Conservation (phyloP, 2,888 invertebrate genomes). For the Drosophila mulleri region DNA sequence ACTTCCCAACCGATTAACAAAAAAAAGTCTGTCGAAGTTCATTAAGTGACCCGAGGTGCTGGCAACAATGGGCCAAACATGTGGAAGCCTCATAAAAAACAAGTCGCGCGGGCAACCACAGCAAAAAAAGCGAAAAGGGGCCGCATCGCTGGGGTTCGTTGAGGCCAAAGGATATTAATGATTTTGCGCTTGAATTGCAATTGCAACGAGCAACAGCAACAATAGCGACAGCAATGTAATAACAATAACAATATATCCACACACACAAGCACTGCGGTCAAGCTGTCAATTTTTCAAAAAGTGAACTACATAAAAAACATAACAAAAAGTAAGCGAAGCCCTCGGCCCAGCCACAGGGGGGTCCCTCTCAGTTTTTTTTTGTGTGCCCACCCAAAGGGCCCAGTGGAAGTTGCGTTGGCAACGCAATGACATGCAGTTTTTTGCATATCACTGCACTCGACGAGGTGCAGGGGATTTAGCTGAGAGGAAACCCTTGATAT, state of each 20-base stretch:
- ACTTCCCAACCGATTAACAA: not conserved
- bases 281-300: constrained; percentile 81
- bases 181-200: constrained; percentile 83
- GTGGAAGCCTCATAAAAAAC: constrained; percentile 70
- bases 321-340: constrained; percentile 48
- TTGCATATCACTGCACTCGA: constrained; percentile 77
- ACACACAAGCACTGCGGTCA: constrained; percentile 75
- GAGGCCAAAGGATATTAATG: constrained; percentile 81
- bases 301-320: constrained; percentile 73
- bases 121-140: constrained; percentile 7
- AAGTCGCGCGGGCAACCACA: constrained; percentile 37
- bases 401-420: constrained; percentile 57
- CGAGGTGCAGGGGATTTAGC: not conserved
- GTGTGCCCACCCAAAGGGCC: constrained; percentile 6
- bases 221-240: constrained; percentile 52
- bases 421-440: constrained; percentile 79
- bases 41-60: constrained; percentile 58
- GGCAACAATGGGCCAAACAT: constrained; percentile 52
- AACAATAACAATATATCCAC: constrained; percentile 76
- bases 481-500: constrained; percentile 54
- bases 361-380: constrained; percentile 2
- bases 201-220: constrained; percentile 52
- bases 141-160: constrained; percentile 8
- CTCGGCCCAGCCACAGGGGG: constrained; percentile 25
- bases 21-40: constrained; percentile 28